These are phyloP conservation scores for Diadophis punctatus DNA, from an alignment of 2,113 vertebrate genomes.

Conservation along the genomic window DNA sequence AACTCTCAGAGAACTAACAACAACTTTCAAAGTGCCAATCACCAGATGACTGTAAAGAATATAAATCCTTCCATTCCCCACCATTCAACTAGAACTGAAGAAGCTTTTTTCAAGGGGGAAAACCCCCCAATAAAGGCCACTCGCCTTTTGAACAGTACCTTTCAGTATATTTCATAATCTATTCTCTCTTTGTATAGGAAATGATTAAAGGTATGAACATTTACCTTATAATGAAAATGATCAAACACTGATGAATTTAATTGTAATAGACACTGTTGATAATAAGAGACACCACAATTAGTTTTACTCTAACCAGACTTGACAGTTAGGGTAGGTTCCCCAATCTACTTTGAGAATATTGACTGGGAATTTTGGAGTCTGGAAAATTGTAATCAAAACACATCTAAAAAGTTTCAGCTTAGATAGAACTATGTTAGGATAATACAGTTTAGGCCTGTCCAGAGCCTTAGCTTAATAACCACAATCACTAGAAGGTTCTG, in stretches of 20 bases:
- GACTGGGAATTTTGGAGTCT: not conserved
- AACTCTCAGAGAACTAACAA: not conserved
- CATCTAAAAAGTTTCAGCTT: not conserved
- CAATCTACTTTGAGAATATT: not conserved
- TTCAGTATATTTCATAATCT: not conserved
- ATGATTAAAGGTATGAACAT: not conserved
- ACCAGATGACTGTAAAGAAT: not conserved
- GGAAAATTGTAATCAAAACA: not conserved
- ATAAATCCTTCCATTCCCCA: not conserved
- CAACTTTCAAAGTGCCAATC: not conserved
- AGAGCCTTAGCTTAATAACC: conserved; percentile 43
- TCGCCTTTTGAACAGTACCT: not conserved
- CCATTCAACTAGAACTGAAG: not conserved
- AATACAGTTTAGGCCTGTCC: conserved; percentile 9
- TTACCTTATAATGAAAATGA: not conserved
- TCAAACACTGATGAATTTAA: not conserved
- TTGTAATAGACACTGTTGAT: not conserved
- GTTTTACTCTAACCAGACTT: not conserved
- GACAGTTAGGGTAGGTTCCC: not conserved
- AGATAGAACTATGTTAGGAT: not conserved
- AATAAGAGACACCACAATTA: not conserved
- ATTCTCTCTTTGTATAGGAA: not conserved
- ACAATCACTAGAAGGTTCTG: conserved; percentile 51
- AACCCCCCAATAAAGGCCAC: not conserved
- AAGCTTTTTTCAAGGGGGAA: not conserved